These are phyloP conservation scores for Thripadectes ignobilis DNA, from an alignment of 2,797 vertebrate genomes.

Conservation along the genomic window DNA sequence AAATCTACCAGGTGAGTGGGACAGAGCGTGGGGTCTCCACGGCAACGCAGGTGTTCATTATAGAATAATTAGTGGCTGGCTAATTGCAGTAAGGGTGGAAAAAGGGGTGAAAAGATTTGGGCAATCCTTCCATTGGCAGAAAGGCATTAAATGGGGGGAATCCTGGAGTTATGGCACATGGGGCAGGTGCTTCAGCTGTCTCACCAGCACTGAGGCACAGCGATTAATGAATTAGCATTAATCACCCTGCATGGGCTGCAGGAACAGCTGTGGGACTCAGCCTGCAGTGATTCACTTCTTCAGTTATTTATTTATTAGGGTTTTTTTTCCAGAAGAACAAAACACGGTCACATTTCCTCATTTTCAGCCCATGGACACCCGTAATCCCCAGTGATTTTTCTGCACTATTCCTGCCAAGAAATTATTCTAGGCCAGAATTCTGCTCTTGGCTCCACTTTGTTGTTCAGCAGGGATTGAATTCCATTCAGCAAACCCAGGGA, in stretches of 20 bases:
- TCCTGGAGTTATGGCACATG: not conserved
- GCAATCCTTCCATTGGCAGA: not conserved
- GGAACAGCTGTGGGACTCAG: not conserved
- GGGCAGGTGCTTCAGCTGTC: not conserved
- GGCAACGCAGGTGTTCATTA: accelerated
- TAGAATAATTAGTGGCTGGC: not conserved
- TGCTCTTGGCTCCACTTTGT: not conserved
- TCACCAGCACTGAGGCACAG: not conserved
- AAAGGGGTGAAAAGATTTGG: not conserved
- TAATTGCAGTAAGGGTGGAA: not conserved
- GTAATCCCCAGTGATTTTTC: not conserved
- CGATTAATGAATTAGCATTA: not conserved
- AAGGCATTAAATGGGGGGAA: not conserved
- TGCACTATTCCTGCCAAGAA: not conserved
- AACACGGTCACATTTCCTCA: not conserved
- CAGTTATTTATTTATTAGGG: not conserved
- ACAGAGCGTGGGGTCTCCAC: not conserved
- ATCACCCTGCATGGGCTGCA: not conserved
- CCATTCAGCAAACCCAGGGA: not conserved
- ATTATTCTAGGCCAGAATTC: not conserved
- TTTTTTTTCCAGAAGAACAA: not conserved
- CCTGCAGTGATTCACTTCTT: not conserved
- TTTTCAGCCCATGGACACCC: not conserved
- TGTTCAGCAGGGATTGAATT: not conserved
- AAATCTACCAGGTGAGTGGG: not conserved